Evolutionary conservation across 2,113 vertebrate genomes (phyloP).

Genomic region (Chitala chitala): DNA sequence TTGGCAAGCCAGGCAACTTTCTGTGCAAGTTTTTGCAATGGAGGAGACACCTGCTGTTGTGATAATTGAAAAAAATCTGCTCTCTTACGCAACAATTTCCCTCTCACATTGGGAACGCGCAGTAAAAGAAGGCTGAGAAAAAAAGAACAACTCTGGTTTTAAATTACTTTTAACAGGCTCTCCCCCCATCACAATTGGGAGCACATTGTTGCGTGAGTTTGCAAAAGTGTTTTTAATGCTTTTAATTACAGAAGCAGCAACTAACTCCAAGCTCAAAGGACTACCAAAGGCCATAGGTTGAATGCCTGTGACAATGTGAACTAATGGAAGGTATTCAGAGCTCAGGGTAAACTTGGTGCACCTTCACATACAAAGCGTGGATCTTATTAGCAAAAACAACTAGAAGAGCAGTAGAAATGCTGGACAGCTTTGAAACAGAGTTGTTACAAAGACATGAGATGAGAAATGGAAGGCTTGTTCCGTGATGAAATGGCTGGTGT

Average conservation of each 20-base stretch:
- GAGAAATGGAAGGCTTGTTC: background rate
- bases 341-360: conserved; percentile 25
- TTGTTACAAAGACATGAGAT: conserved; percentile 18
- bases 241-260: conserved; percentile 38
- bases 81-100: conserved; percentile 11
- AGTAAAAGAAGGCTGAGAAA: background rate
- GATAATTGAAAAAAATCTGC: conserved; percentile 25
- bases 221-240: conserved; percentile 43
- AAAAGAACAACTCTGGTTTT: conserved; percentile 27
- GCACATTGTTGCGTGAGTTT: conserved; percentile 42
- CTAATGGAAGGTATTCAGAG: conserved; percentile 25
- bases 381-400: conserved; percentile 29
- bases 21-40: conserved; percentile 9
- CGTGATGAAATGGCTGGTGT: background rate
- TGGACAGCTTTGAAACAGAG: background rate
- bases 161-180: conserved; percentile 28
- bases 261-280: conserved; percentile 37
- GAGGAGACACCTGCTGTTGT: conserved; percentile 33
- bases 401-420: background rate
- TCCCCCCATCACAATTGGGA: conserved; percentile 33
- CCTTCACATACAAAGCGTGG: too few relatives aligned
- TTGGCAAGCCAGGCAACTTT: too few relatives aligned
- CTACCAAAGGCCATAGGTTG: conserved; percentile 45
- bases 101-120: conserved; percentile 25
- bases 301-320: conserved; percentile 29